A percentile compares a stretch with the other conserved stretches of the same genome.
These are phyloP conservation scores for Remorina albescens DNA, from an alignment of 2,797 vertebrate species.

Conservation along the genomic window DNA sequence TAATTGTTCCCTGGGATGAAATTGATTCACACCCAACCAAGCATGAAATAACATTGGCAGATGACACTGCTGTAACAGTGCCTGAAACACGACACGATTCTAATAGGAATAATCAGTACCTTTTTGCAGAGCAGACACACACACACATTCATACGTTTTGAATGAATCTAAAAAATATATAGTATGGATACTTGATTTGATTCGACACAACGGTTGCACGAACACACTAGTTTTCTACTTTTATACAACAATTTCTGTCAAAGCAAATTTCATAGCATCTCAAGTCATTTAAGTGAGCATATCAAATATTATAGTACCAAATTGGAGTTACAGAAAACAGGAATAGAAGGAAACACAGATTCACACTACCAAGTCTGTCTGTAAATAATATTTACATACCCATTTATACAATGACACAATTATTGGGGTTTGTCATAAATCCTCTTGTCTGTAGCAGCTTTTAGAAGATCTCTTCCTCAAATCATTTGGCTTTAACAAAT, in stretches of 20 bases:
- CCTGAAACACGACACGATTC: slow-evolving; percentile 82
- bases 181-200: slow-evolving; percentile 1
- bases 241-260: background rate
- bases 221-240: background rate
- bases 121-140: slow-evolving; percentile 64
- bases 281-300: slow-evolving; percentile 8
- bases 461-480: background rate
- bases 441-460: background rate
- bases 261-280: background rate
- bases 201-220: background rate
- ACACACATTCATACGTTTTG: slow-evolving; percentile 33
- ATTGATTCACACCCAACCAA: slow-evolving; percentile 87
- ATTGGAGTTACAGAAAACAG: background rate
- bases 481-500: background rate
- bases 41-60: slow-evolving; percentile 89
- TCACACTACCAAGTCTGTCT: background rate
- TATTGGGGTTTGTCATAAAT: background rate
- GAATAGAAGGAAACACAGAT: background rate
- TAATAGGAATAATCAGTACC: slow-evolving; percentile 85
- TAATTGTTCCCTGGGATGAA: slow-evolving; percentile 88
- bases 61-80: slow-evolving; percentile 85
- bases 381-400: background rate
- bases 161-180: slow-evolving; percentile 25
- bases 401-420: background rate
- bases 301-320: background rate